Evolutionary conservation across 2,797 vertebrate genomes (phyloP).

Genomic region (Coranthus polyacanthus): DNA sequence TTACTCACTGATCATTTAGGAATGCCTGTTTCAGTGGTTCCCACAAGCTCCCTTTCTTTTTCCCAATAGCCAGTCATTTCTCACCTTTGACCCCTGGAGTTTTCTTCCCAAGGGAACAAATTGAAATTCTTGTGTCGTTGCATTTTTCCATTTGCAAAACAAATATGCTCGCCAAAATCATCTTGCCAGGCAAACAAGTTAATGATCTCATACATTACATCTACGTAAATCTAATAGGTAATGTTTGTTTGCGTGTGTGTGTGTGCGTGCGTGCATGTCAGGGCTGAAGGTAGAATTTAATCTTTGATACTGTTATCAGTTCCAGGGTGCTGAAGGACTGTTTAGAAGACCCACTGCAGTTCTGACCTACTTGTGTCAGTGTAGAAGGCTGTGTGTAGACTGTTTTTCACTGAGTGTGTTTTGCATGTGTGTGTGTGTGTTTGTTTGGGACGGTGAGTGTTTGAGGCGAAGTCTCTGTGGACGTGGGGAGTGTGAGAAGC

Average conservation of each 20-base stretch:
- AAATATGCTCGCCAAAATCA: conserved; percentile 11
- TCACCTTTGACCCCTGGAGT: conserved; percentile 36
- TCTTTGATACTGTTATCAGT: conserved; percentile 78
- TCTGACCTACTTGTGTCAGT: conserved; percentile 84
- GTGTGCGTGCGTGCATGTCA: conserved; percentile 30
- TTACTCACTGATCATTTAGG: conserved; percentile 11
- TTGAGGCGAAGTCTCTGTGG: conserved; percentile 65
- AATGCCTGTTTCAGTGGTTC: conserved; percentile 43
- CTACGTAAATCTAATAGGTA: conserved; percentile 9
- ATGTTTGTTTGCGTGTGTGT: conserved; percentile 36
- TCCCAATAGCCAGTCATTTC: conserved; percentile 12
- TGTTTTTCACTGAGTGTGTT: conserved; percentile 56
- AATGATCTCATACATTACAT: conserved; percentile 31
- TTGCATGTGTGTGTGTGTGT: conserved; percentile 50
- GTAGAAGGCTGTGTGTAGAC: conserved; percentile 53
- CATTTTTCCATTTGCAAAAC: conserved; percentile 29
- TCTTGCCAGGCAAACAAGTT: background rate
- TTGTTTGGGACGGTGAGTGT: conserved; percentile 53
- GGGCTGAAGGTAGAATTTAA: conserved; percentile 71
- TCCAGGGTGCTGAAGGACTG: conserved; percentile 65
- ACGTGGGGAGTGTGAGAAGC: conserved; percentile 78
- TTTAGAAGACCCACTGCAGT: conserved; percentile 79
- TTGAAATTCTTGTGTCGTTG: conserved; percentile 14
- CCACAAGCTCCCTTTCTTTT: conserved; percentile 22
- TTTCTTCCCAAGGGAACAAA: conserved; percentile 36